These are phyloP conservation scores for Diphyllodes magnificus DNA, from an alignment of 2,113 vertebrate species.

Conservation along the genomic window DNA sequence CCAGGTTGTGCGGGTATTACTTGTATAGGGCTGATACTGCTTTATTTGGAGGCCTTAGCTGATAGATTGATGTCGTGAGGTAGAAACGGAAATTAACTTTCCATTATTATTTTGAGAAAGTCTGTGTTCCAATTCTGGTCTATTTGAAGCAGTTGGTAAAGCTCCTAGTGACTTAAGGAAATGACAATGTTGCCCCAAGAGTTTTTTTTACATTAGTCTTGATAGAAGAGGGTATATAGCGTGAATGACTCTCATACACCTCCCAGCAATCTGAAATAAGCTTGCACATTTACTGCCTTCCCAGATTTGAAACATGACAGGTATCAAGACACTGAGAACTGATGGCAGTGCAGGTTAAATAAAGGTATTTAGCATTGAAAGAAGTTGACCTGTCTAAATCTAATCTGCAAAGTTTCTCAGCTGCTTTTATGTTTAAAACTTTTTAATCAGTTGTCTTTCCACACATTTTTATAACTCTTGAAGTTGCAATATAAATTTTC, in stretches of 20 bases:
- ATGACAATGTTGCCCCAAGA: fast-evolving
- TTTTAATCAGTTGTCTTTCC: background rate
- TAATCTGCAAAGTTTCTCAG: background rate
- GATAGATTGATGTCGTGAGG: background rate
- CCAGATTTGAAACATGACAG: background rate
- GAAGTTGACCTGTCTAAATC: background rate
- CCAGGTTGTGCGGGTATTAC: background rate
- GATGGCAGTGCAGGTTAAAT: background rate
- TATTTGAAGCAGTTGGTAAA: background rate
- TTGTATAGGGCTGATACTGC: background rate
- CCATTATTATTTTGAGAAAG: background rate
- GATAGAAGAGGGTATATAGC: background rate
- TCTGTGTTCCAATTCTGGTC: background rate
- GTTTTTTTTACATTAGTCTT: background rate
- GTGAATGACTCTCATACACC: background rate
- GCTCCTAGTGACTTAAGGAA: background rate
- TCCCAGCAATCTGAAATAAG: background rate
- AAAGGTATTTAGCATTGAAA: background rate
- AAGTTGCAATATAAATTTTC: background rate
- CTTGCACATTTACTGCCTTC: background rate
- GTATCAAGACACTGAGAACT: background rate
- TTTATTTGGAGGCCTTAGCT: background rate
- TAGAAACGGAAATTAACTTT: background rate
- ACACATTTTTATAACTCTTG: background rate
- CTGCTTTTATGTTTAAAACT: background rate